Evolutionary conservation across 1,140 invertebrate species (phyloP).

Genomic region (Holcopasites calliopsidis): DNA sequence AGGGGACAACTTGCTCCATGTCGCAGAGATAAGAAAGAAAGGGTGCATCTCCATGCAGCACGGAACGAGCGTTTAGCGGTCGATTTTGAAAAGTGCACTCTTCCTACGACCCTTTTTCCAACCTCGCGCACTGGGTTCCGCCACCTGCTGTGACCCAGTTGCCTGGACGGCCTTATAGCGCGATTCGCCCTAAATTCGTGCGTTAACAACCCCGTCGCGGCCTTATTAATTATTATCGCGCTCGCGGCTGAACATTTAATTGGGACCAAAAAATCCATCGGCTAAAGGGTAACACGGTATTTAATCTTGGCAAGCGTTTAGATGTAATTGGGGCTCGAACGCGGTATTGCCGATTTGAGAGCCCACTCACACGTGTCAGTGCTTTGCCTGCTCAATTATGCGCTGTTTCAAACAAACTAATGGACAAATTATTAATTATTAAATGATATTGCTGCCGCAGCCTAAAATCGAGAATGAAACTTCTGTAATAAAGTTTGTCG

Average conservation of each 20-base stretch:
- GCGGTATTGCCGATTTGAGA: background rate
- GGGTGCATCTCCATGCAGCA: background rate
- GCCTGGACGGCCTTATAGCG: slow-evolving; percentile 14
- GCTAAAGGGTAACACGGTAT: background rate
- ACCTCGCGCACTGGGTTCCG: slow-evolving; percentile 1
- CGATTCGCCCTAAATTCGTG: slow-evolving; percentile 33
- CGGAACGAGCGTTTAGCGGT: slow-evolving; percentile 36
- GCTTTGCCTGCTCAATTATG: background rate
- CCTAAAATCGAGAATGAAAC: too few species aligned
- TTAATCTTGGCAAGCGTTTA: background rate
- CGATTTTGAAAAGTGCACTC: slow-evolving; percentile 46
- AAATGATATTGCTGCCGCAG: too few species aligned
- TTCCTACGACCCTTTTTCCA: slow-evolving; percentile 1
- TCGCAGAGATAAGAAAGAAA: background rate
- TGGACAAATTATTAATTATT: too few species aligned
- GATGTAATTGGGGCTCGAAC: background rate
- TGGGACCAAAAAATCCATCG: background rate
- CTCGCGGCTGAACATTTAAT: background rate
- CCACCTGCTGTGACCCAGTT: slow-evolving; percentile 44
- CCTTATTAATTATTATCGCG: slow-evolving; percentile 32
- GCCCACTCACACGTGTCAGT: too few species aligned
- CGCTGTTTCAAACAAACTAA: too few species aligned
- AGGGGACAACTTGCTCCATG: background rate
- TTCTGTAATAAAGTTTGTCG: too few species aligned
- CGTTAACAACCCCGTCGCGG: slow-evolving; percentile 16